These are phyloP conservation scores for Neogale vison DNA, from an alignment of 2,113 vertebrate genomes.

Conservation along the genomic window DNA sequence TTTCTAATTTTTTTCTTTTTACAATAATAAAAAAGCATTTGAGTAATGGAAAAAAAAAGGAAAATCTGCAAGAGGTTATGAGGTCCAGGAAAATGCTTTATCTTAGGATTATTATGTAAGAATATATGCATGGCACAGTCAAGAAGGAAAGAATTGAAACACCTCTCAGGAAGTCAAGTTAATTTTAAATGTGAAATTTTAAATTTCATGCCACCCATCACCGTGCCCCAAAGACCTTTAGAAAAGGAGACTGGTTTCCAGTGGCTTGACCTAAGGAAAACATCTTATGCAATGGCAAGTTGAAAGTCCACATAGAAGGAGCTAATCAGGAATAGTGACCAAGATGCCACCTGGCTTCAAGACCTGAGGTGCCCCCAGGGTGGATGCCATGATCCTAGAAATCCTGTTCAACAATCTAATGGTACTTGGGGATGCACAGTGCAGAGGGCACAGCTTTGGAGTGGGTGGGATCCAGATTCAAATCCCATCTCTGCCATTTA, in stretches of 20 bases:
- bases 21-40: not conserved
- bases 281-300: not conserved
- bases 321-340: not conserved
- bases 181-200: not conserved
- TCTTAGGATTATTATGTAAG: not conserved
- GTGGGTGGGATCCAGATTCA: not conserved
- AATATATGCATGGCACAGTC: not conserved
- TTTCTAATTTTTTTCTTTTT: not conserved
- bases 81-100: not conserved
- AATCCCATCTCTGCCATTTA: not conserved
- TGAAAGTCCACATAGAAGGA: not conserved
- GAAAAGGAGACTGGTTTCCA: not conserved
- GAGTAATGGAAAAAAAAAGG: not conserved
- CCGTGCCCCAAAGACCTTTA: not conserved
- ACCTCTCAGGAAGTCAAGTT: not conserved
- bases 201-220: not conserved
- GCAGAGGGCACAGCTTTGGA: not conserved
- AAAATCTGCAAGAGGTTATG: not conserved
- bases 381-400: not conserved
- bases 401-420: not conserved
- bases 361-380: not conserved
- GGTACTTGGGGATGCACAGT: not conserved
- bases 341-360: not conserved
- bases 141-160: not conserved
- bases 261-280: not conserved